A percentile compares a stretch with the other conserved stretches of the same genome.
These are phyloP conservation scores for Embiotoca jacksoni DNA, from an alignment of 2,113 vertebrate species.

Conservation along the genomic window DNA sequence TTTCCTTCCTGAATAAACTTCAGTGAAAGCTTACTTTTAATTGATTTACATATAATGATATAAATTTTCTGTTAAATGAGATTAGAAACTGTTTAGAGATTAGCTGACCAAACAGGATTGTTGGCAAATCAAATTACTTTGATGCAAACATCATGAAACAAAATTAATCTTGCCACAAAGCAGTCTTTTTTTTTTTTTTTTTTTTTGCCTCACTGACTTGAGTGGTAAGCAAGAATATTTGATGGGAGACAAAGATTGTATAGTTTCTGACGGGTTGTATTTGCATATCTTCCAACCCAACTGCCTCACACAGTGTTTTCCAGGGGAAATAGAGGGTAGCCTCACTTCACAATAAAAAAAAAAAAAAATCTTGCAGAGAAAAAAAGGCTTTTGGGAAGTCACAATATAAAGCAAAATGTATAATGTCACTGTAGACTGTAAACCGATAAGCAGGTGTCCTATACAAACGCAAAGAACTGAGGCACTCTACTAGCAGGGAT, in stretches of 20 bases:
- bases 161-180: neutral
- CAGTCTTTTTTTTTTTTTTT: neutral
- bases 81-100: neutral
- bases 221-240: neutral
- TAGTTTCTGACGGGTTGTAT: neutral
- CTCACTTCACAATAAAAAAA: neutral
- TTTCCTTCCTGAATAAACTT: neutral
- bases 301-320: neutral
- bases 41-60: constrained; percentile 7
- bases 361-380: neutral
- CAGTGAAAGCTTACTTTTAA: neutral
- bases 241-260: neutral
- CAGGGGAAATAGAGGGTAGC: neutral
- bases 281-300: neutral
- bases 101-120: neutral
- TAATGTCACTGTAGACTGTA: constrained; percentile 11
- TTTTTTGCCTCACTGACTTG: neutral
- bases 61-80: neutral
- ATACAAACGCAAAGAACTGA: constrained; percentile 15
- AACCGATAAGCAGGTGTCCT: constrained; percentile 21
- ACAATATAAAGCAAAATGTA: neutral
- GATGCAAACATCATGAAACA: constrained; percentile 11
- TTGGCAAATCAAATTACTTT: constrained; percentile 26
- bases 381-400: neutral
- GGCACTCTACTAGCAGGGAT: neutral